Base-by-base conservation (phyloP, 2,113 vertebrate species). In the Centropus unirufus region DNA sequence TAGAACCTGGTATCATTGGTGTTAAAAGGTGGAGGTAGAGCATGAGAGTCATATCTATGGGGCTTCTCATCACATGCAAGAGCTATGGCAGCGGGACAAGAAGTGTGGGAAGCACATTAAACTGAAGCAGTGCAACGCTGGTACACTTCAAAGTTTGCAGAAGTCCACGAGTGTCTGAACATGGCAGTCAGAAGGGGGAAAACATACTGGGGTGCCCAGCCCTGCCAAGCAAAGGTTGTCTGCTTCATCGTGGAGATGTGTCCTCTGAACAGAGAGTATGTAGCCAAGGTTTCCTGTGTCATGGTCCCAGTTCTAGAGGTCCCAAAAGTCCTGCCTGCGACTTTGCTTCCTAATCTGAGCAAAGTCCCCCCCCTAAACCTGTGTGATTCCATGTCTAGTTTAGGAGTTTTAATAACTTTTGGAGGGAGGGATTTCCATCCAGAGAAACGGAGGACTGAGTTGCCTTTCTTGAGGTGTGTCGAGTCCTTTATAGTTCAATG, bases 21-120 rank as follows among this genome's bases (percentile, higher is more conserved):
- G 30, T 57, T 40, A 49, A 64, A 89, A 46, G 6, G 24, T 85
- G 47, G 75, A 62, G 69, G 27, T 46, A 39, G 57, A 82, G 16
- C 0, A 0, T 17, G 39, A 72, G 12, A 32, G 34, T 77, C 15
- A 2, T 42, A 36, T 67, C 47, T 58, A 6, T 52, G 32, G 52
- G 57, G 21, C 42, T 82, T 74, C 55, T 81, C 16, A 58, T 30
- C 14, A 2, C 18, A 1, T 36, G 7, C 21, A 49, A 34, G 51
- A 77, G 61, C 40, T 21, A 1, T 34, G 49, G 16, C 1, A 2
- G 12, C 13, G 3, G 29, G 9, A 51, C 16, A 1, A 21, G 21
- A 24, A 49, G 13, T 64, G 13, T 62, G 47, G 78, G 75, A 86
- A 72, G n/a, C 46, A 21, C 24, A n/a, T 77, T 36, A 57, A 32